Evolutionary conservation across 1,140 invertebrate species (phyloP).

Genomic region (Conopomorpha cramerella): DNA sequence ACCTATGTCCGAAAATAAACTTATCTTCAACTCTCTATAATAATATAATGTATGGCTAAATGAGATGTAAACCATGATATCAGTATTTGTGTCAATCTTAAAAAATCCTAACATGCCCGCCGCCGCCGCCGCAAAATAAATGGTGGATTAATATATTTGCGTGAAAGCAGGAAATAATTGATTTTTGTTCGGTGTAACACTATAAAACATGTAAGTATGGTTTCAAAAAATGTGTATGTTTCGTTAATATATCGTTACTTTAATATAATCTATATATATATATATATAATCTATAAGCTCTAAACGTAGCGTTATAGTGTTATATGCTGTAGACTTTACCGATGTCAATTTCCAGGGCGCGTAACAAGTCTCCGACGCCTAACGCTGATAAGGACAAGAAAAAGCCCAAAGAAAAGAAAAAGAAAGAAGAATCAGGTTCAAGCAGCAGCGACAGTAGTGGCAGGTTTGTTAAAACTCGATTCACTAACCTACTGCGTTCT

Average conservation of each 20-base stretch:
- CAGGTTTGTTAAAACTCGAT: conserved; percentile 67
- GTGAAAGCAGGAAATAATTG: no score
- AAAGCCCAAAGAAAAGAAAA: conserved; percentile 68
- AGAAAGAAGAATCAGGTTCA: conserved; percentile 71
- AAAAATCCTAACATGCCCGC: background rate
- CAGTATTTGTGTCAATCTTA: background rate
- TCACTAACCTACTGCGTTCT: no score
- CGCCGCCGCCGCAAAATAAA: background rate
- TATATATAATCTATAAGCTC: no score
- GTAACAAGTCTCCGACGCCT: conserved; percentile 66
- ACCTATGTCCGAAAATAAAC: no score
- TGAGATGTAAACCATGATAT: background rate
- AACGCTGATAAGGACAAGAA: conserved; percentile 73
- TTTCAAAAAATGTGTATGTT: no score
- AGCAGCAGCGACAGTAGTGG: conserved; percentile 77
- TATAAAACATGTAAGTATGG: no score
- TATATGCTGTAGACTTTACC: no score
- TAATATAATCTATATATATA: background rate
- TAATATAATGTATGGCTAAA: background rate
- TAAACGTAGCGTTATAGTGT: no score
- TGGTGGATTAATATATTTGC: background rate
- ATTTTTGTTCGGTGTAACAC: no score
- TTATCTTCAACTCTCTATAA: no score
- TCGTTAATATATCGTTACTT: background rate
- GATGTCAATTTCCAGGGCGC: conserved; percentile 64